phyloP scores from a whole-genome alignment of 2,797 vertebrate species.

The Morus bassanus region DNA sequence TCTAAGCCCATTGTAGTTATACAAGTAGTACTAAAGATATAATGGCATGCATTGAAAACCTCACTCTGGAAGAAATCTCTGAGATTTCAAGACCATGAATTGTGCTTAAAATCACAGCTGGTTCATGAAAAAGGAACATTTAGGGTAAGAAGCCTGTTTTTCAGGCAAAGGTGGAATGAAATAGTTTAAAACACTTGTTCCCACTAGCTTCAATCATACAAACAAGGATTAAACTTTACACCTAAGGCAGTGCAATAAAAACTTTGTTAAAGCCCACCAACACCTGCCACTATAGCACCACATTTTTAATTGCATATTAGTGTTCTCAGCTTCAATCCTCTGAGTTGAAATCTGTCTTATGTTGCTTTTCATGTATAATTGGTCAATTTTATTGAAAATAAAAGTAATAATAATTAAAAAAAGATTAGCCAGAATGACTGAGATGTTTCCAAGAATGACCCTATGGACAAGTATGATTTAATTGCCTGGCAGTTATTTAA shows the following conservation, averaged over 20 bases:
- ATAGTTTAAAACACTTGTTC: not conserved
- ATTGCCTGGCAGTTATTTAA: not conserved
- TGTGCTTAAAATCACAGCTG: not conserved
- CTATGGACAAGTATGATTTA: not conserved
- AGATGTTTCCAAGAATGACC: not conserved
- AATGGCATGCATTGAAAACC: not conserved
- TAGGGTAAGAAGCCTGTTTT: not conserved
- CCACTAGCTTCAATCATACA: not conserved
- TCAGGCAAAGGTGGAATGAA: not conserved
- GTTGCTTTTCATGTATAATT: not conserved
- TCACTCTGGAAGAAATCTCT: not conserved
- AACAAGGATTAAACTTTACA: not conserved
- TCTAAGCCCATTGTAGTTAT: not conserved
- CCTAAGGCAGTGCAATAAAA: not conserved
- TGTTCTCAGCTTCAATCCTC: not conserved
- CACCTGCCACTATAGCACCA: not conserved
- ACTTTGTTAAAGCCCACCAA: not conserved
- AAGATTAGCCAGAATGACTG: not conserved
- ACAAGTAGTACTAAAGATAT: not conserved
- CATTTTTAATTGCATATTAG: not conserved
- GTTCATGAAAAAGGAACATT: not conserved
- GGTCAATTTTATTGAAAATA: not conserved
- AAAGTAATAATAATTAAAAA: not conserved
- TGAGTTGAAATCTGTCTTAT: not conserved
- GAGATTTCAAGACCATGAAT: not conserved